A percentile compares a stretch with the other conserved stretches of the same genome.
phyloP scores from a whole-genome alignment of 2,113 vertebrate genomes.

The Melanostigma gelatinosum region DNA sequence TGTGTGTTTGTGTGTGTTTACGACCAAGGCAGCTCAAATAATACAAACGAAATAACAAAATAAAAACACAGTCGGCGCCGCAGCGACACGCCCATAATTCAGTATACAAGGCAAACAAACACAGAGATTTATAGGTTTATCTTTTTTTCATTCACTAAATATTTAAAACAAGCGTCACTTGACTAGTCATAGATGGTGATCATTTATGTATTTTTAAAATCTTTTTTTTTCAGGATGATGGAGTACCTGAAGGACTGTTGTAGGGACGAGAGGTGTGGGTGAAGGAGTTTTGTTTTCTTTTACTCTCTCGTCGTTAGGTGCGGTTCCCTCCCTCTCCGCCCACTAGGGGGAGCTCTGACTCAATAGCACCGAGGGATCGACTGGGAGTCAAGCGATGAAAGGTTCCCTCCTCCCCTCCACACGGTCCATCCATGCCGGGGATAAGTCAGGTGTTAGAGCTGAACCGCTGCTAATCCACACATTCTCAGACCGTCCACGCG shows the following conservation, averaged over 20 bases:
- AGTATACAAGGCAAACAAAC: slow-evolving; percentile 86
- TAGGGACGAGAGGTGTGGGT: slow-evolving; percentile 54
- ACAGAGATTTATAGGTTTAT: slow-evolving; percentile 76
- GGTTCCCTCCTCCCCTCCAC: slow-evolving; percentile 14
- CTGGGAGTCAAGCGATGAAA: slow-evolving; percentile 49
- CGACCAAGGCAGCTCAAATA: slow-evolving; percentile 76
- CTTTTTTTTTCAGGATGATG: slow-evolving; percentile 62
- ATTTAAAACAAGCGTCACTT: slow-evolving; percentile 84
- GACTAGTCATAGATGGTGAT: slow-evolving; percentile 76
- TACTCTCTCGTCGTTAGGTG: slow-evolving; percentile 36
- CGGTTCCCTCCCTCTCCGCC: slow-evolving; percentile 50
- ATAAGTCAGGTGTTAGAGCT: slow-evolving; percentile 38
- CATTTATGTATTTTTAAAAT: slow-evolving; percentile 67
- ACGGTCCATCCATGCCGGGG: slow-evolving; percentile 37
- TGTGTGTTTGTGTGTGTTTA: slow-evolving; percentile 57
- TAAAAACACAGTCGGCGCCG: slow-evolving; percentile 47
- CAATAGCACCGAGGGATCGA: slow-evolving; percentile 77
- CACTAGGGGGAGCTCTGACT: slow-evolving; percentile 75
- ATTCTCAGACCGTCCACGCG: slow-evolving; percentile 8
- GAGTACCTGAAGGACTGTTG: slow-evolving; percentile 74
- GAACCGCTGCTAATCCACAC: slow-evolving; percentile 21
- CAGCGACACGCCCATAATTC: slow-evolving; percentile 69
- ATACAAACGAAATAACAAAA: slow-evolving; percentile 10
- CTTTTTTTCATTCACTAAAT: slow-evolving; percentile 83
- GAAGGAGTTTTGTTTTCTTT: slow-evolving; percentile 35